Base-by-base conservation (phyloP, 2,888 invertebrate genomes). In the Sepiola atlantica region DNA sequence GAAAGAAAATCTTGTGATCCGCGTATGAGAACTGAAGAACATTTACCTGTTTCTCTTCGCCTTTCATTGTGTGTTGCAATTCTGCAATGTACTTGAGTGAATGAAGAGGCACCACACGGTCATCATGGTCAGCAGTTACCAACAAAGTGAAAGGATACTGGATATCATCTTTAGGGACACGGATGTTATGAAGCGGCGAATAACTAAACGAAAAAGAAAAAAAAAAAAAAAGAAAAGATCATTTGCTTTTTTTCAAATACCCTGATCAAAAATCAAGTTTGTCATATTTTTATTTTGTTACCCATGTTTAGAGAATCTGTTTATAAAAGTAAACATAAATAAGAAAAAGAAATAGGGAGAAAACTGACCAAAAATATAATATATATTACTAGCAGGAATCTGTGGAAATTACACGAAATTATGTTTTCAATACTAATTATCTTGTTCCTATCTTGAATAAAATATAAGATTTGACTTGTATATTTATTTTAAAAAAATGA, bases 61-160 rank as follows among this genome's bases (percentile, higher is more conserved):
- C 97, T 91, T 98, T 98, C 32, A 98, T 95, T 91, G 98, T 98
- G 96, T 98, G 98, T 97, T 99, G 99, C 95, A 99, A 98, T 96
- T 98, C 98, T 3, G 99, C 99, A 95, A 99, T 98, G 97, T 98
- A 99, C 98, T 99, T 99, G 93, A 99, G 98, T 95, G 99, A 99
- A 98, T 99, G 99, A 95, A 99, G 98, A 94, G 99, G 99, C 95
- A 99, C 99, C 95, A 99, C 99, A 96, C 99, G 98, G 98, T 99
- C 99, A 98, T 99, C 99, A 97, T 99, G 99, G 98, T 99, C 99
- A 35, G 99, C 99, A n/a, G 99, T 99, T 96, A 99, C 94, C 95
- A 99, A 98, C 95, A 99, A 98, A 35, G 98, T 98, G 35, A 99
- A 98, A 16, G 99, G 99, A 98, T 99, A 99, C 97, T 99, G 98